Evolutionary conservation across 2,888 invertebrate genomes (phyloP), one percentile per base, ranked within the genome.

Genomic region (Parthenolecanium corni): DNA sequence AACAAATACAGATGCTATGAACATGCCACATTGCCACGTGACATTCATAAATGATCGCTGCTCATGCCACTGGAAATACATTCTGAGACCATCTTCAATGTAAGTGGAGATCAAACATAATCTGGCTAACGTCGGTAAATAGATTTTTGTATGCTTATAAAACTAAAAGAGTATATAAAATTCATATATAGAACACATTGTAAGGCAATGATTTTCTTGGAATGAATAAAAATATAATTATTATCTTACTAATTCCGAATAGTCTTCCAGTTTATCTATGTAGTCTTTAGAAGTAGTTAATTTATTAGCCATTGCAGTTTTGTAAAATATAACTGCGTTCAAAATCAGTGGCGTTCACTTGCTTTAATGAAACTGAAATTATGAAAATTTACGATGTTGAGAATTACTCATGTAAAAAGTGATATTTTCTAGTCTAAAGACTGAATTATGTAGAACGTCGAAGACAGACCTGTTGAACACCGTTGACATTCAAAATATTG

Each of bases 41-140:
- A 89, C 85, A 74, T 94, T 87, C 92, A 97, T 96, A 74, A 95
- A 97, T 74, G 95, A 94, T 47, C 93, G 80, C 75, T 96, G 96
- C 72, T 97, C 95, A 62, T 83, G 83, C 96, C 96, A 97, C 75
- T 99, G 98, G 72, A 92, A 88, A 87, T 94, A 98, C 98, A 99
- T 99, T 66, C 98, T 84, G 65, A 98, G 80, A 1, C 98, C 98
- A 79, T 99, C 98, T 77, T 98, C 98, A 66, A 98, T 80, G 78
- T 99, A 99, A 70, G 98, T 99, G 70, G 95, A 93, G 73, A 98
- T 94, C 65, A 99, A 82, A 75, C 96, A 99, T 66, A 98, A 78
- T 67, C 98, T 83, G 14, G 97, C 97, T 69, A 95, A 82, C 68
- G 95, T 95, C 24, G 98, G 98, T 69, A 99, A 78, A 67, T 97